Evolutionary conservation across 2,888 invertebrate genomes (phyloP).

Genomic region (Myathropa florea): DNA sequence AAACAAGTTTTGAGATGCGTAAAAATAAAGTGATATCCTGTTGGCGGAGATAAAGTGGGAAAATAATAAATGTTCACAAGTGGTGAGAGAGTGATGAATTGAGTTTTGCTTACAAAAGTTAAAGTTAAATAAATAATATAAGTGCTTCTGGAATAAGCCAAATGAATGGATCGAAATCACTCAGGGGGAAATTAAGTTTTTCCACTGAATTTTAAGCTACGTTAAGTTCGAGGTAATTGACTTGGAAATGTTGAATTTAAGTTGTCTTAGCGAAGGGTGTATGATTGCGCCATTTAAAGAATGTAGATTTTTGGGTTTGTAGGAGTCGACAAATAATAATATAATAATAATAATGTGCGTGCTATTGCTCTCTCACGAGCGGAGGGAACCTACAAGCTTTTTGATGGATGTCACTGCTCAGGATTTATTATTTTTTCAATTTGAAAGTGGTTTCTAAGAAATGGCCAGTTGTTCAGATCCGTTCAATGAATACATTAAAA

Average conservation of each 20-base stretch:
- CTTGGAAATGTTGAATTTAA: neutral
- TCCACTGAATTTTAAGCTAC: neutral
- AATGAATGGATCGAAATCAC: neutral
- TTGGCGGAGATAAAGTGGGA: constrained; percentile 47
- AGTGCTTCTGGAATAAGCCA: constrained; percentile 8
- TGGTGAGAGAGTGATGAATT: constrained; percentile 41
- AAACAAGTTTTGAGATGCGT: constrained; percentile 39
- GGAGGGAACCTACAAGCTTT: too few relatives aligned
- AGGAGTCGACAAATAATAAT: too few relatives aligned
- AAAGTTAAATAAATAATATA: constrained; percentile 39
- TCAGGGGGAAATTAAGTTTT: neutral
- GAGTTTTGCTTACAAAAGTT: constrained; percentile 41
- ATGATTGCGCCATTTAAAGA: neutral
- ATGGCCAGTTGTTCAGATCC: too few relatives aligned
- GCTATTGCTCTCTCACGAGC: too few relatives aligned
- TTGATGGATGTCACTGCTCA: too few relatives aligned
- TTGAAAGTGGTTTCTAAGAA: too few relatives aligned
- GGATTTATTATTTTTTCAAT: too few relatives aligned
- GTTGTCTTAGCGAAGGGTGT: neutral
- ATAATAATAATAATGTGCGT: too few relatives aligned
- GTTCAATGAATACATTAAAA: too few relatives aligned
- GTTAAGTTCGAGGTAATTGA: neutral
- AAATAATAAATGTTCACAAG: constrained; percentile 48
- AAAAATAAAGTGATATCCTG: constrained; percentile 40
- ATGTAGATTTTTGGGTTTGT: neutral